These are phyloP conservation scores for Microctonus aethiopoides DNA, from an alignment of 2,888 invertebrate species.

Conservation along the genomic window DNA sequence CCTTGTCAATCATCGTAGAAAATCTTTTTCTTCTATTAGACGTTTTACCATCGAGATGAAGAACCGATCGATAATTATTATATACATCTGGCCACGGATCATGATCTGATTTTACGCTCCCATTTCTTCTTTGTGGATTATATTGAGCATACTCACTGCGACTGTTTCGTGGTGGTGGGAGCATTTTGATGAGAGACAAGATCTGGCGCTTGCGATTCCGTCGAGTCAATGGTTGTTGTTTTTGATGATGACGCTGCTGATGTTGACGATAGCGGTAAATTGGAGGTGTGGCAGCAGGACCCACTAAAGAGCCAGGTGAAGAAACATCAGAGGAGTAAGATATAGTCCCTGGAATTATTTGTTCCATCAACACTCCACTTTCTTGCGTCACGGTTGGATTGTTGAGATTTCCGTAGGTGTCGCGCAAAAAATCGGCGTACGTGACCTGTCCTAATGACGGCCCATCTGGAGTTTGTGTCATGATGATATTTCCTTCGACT, in stretches of 20 bases:
- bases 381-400: constrained; percentile 25
- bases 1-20: neutral
- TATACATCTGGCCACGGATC: constrained; percentile 29
- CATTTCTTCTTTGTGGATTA: constrained; percentile 21
- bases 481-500: constrained; percentile 35
- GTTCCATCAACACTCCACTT: neutral
- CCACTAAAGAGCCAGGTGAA: neutral
- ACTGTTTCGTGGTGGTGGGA: constrained; percentile 45
- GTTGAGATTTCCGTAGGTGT: constrained; percentile 30
- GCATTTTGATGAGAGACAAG: constrained; percentile 40
- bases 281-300: constrained; percentile 6
- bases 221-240: neutral
- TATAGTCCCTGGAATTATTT: neutral
- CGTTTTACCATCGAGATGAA: constrained; percentile 9
- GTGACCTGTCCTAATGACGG: constrained; percentile 39
- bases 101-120: constrained; percentile 5
- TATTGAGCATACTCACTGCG: constrained; percentile 45
- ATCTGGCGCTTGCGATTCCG: constrained; percentile 1
- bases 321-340: neutral
- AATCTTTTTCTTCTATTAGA: constrained; percentile 15
- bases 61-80: constrained; percentile 26
- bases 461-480: constrained; percentile 41
- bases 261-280: constrained; percentile 26
- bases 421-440: constrained; percentile 30
- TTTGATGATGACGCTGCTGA: constrained; percentile 11